Percentiles rank a stretch among this genome's conserved stretches.
phyloP scores from a whole-genome alignment of 1,140 invertebrate genomes.

The Octopus sinensis region DNA sequence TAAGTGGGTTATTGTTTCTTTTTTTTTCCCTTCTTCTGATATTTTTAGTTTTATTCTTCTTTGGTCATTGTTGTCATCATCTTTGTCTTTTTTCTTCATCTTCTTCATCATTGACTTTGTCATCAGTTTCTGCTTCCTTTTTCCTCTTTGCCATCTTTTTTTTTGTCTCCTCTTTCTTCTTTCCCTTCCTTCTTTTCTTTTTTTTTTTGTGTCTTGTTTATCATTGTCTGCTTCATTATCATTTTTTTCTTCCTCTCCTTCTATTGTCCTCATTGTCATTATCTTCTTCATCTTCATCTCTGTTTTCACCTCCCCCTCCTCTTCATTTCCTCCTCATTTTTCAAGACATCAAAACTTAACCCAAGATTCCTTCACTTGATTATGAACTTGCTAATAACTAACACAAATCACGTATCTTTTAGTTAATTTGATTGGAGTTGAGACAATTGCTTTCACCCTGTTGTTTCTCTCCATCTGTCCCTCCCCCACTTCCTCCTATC shows the following conservation, averaged over 20 bases:
- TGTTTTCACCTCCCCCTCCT: background rate
- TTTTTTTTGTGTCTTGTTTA: conserved; percentile 28
- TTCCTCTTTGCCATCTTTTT: conserved; percentile 22
- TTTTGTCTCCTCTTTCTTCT: conserved; percentile 24
- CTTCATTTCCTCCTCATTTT: background rate
- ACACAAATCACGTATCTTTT: no score
- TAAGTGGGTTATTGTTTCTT: background rate
- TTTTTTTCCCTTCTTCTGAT: background rate
- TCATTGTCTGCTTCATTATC: conserved; percentile 25
- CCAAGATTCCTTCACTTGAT: no score
- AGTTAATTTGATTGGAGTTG: no score
- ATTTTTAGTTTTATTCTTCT: conserved; percentile 12
- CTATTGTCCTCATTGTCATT: conserved; percentile 4
- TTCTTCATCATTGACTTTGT: conserved; percentile 23
- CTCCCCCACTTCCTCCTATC: no score
- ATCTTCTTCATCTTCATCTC: background rate
- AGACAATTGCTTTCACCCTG: no score
- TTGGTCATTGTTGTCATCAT: conserved; percentile 25
- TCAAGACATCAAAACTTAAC: no score
- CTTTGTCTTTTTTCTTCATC: conserved; percentile 19
- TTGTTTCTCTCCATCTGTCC: no score
- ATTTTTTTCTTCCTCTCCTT: conserved; percentile 23
- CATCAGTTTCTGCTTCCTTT: conserved; percentile 27
- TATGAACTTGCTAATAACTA: no score
- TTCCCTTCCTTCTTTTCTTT: conserved; percentile 22